Base-by-base conservation (phyloP, 1,140 invertebrate genomes). In the Trichonephila clavipes region DNA sequence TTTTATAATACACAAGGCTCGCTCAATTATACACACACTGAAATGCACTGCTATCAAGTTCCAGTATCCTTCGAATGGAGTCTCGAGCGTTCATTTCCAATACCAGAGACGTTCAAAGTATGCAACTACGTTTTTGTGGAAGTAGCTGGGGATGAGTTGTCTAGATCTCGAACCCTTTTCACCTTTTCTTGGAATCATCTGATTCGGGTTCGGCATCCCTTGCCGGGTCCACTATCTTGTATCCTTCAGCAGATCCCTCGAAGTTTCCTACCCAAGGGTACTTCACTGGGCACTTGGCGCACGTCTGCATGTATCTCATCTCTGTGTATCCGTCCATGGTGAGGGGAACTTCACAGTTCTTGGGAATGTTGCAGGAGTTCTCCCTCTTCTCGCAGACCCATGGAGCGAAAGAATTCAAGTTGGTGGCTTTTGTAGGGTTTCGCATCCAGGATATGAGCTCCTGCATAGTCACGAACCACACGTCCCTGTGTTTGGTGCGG, bases 181-280 rank as follows among this genome's bases (percentile, higher is more conserved):
- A 6, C 28, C 72, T 61, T 24, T 59, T 34, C 51, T 59, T 28
- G 21, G 44, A 58, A 34, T 81, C 40, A 24, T n/a, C 58, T 21
- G 44, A 14, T 51, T 92, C 93, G 5, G 61, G 69, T 5, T 82
- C 93, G 10, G 34, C n/a, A 14, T 66, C 77, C 12, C 81, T 83
- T 1, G 87, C 85, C 77, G 93, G 77, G 40, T 94, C 94, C 16
- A 89, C 83, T 7, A 94, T 93, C 24, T 64, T 88, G 58, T 44
- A n/a, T 0, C 92, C 94, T 51, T 92, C 87, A 16, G 59, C 61
- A 10, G 86, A 59, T 5, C 94, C 94, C 59, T 94, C 92, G 62
- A 92, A 94, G 96, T 99, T 98, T 95, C 98, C 98, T 94, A 98
- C 96, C 98, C 98, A 99, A 94, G 98, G 98, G 96, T 99, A 99